Conservation (phyloP, 2,113 vertebrate genomes). For the Triplophysa siluroides region DNA sequence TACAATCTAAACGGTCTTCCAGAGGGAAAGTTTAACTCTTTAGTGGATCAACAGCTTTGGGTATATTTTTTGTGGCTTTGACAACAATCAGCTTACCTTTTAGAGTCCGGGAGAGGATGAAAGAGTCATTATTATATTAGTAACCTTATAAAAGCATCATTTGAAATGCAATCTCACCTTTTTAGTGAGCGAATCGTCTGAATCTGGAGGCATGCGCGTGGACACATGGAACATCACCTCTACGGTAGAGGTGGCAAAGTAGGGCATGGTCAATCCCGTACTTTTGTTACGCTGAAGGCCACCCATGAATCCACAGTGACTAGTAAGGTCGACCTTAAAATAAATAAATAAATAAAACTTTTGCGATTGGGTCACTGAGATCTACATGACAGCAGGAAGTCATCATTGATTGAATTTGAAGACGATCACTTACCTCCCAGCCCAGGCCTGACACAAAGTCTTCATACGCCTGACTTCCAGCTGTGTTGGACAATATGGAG, state of each 20-base stretch:
- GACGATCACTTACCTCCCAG: slow-evolving; percentile 87
- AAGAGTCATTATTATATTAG: too few species aligned
- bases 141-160: too few species aligned
- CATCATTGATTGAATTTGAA: background rate
- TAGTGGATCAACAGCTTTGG: background rate
- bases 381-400: too few species aligned
- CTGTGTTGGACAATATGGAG: slow-evolving; percentile 95
- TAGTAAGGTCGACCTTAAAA: slow-evolving; percentile 90
- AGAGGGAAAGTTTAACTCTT: background rate
- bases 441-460: slow-evolving; percentile 98
- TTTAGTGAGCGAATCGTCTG: slow-evolving; percentile 96
- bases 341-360: slow-evolving; percentile 9
- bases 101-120: too few species aligned
- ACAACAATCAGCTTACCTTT: too few species aligned
- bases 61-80: too few species aligned
- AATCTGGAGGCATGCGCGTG: slow-evolving; percentile 97
- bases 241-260: slow-evolving; percentile 96
- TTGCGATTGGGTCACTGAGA: background rate
- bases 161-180: slow-evolving; percentile 75
- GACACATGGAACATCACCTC: slow-evolving; percentile 98
- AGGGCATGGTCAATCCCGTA: slow-evolving; percentile 93
- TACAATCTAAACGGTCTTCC: background rate
- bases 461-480: slow-evolving; percentile 96
- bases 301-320: slow-evolving; percentile 98
- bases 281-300: slow-evolving; percentile 96